Evolutionary conservation across 2,888 invertebrate species (phyloP).

Genomic region (Chrysomela aeneicollis): DNA sequence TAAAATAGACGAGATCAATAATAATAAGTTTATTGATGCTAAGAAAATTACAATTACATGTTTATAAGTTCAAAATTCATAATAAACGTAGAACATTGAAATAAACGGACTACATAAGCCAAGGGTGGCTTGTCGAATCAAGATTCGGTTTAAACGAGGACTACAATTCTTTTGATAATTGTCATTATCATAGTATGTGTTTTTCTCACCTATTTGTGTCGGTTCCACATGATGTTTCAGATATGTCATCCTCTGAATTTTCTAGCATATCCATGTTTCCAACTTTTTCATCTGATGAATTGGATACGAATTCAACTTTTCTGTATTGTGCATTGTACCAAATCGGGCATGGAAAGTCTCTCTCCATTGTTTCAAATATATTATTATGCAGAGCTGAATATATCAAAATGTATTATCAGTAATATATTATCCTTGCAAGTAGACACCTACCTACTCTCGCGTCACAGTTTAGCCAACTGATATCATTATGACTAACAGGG

Average conservation of each 20-base stretch:
- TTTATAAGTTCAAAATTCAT: too few species aligned
- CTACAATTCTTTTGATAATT: too few species aligned
- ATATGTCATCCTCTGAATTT: constrained; percentile 47
- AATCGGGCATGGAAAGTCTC: constrained; percentile 67
- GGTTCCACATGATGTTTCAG: constrained; percentile 45
- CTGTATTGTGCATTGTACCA: constrained; percentile 71
- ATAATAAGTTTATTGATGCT: too few species aligned
- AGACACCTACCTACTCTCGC: constrained; percentile 31
- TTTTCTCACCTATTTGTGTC: constrained; percentile 39
- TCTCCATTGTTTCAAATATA: constrained; percentile 43
- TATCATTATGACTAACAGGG: constrained; percentile 65
- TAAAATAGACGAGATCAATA: too few species aligned
- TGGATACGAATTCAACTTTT: constrained; percentile 61
- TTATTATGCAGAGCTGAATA: constrained; percentile 24
- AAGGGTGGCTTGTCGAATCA: too few species aligned
- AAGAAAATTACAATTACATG: too few species aligned
- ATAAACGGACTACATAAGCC: too few species aligned
- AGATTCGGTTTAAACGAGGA: too few species aligned
- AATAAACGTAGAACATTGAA: too few species aligned
- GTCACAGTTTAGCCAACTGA: constrained; percentile 49
- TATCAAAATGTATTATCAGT: background rate
- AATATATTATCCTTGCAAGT: too few species aligned
- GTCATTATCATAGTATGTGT: too few species aligned
- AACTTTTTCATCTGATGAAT: constrained; percentile 39
- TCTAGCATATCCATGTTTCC: constrained; percentile 49